A percentile compares a stretch with the other conserved stretches of the same genome.
Evolutionary conservation across 2,113 vertebrate genomes (phyloP).

Genomic region (Okapia johnstoni): DNA sequence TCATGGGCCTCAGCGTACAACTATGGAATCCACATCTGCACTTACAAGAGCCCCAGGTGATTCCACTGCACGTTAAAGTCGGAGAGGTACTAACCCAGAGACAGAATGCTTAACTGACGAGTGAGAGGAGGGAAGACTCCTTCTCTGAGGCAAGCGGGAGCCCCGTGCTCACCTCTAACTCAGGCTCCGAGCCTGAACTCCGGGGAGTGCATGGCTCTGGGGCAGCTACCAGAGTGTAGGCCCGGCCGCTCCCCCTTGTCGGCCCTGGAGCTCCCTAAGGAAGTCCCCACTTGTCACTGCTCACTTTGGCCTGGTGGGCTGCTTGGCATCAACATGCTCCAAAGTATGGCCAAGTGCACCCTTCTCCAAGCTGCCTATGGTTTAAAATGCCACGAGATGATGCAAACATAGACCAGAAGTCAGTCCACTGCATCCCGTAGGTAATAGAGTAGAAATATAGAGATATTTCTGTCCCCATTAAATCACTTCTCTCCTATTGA

Average conservation of each 20-base stretch:
- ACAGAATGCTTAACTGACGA: neutral
- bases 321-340: neutral
- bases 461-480: neutral
- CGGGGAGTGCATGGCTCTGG: neutral
- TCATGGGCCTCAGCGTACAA: neutral
- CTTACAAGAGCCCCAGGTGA: neutral
- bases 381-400: neutral
- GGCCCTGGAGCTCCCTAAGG: neutral
- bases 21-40: neutral
- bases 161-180: neutral
- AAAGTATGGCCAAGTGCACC: neutral
- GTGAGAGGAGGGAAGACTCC: neutral
- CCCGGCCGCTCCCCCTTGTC: neutral
- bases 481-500: neutral
- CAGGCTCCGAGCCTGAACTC: too few species aligned
- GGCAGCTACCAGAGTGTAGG: neutral
- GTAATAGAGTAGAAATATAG: neutral
- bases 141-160: neutral
- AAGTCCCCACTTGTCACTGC: neutral
- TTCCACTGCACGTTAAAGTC: neutral
- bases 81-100: neutral
- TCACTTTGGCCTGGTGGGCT: neutral
- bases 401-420: neutral
- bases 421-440: neutral
- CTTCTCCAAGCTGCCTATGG: neutral